Percentiles rank a stretch among this genome's conserved stretches.
Conservation (phyloP, 2,888 invertebrate species). For the Sturmia bella region DNA sequence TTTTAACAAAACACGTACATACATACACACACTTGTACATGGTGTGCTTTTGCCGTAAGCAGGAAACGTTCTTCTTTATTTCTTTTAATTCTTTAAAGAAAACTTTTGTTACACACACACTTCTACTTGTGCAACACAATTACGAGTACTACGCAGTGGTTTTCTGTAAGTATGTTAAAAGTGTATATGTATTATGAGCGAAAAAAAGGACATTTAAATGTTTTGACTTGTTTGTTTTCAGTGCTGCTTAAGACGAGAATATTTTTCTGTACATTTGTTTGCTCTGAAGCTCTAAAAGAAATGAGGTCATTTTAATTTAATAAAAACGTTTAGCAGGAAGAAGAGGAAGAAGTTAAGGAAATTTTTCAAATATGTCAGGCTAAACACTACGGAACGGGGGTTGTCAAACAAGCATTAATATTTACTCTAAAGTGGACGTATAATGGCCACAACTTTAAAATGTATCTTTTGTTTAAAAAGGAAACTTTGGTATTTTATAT, state of each 20-base stretch:
- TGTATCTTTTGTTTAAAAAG: too few species aligned
- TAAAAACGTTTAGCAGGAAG: slow-evolving; percentile 24
- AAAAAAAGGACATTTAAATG: slow-evolving; percentile 59
- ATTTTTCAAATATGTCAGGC: neutral
- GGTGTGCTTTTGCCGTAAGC: slow-evolving; percentile 1
- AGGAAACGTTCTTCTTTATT: slow-evolving; percentile 13
- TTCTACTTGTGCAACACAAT: neutral
- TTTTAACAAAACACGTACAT: neutral
- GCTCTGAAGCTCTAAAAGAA: slow-evolving; percentile 14
- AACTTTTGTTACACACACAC: neutral
- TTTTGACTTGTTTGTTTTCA: slow-evolving; percentile 32
- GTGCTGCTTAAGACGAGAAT: slow-evolving; percentile 38
- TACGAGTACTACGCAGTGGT: neutral
- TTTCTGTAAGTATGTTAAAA: slow-evolving; percentile 17
- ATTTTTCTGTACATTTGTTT: slow-evolving; percentile 22
- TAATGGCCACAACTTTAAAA: too few species aligned
- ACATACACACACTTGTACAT: neutral
- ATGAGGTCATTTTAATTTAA: slow-evolving; percentile 63
- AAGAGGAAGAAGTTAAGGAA: neutral
- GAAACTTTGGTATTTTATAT: too few species aligned
- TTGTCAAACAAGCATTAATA: neutral
- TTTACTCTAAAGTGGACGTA: neutral
- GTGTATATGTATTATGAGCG: slow-evolving; percentile 32
- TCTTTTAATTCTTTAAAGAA: slow-evolving; percentile 20
- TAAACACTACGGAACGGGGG: neutral